Evolutionary conservation across 2,113 vertebrate species (phyloP), one percentile per base, ranked within the genome.

Genomic region (Dinomys branickii): DNA sequence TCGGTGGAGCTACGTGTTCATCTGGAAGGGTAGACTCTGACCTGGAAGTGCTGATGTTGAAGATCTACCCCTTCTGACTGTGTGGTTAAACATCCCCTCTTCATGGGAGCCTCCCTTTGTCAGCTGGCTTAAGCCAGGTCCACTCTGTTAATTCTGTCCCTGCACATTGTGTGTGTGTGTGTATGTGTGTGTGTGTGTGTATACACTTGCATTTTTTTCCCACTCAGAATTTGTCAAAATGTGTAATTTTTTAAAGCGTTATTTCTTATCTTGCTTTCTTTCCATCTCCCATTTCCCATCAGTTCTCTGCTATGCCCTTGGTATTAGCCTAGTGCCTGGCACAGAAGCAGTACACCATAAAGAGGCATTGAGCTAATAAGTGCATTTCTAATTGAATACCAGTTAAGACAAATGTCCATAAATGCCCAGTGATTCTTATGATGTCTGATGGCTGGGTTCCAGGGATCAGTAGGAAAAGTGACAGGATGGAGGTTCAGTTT

Each of bases 311-410:
- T 47, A 0, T 82, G 58, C 88, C 77, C 77, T 80, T 82, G 75
- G 47, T 22, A 47, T 58, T 38, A 90, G 75, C 30, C 88, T 47
- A 67, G 87, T 41, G 16, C 30, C 85, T 94, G 87, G 92, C 77
- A 47, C 33, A 11, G 9, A 20, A 16, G 75, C 83, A 54, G 75
- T 17, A 7, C 50, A 17, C 6, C 54, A n/a, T 85, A 92, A 88
- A 94, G 85, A 92, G 44, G 4, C 11, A 84, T 73, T 52, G 71
- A 73, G 58, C 86, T 93, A 89, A 91, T 93, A 87, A 93, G 81
- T 73, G 14, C 1, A 50, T 80, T 91, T 97, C 95, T 91, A 97
- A 95, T 92, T 92, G 94, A 90, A 96, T 52, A 88, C 63, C 63
- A 22, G 63, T 94, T 90, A 94, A 81, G 52, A 88, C 92, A 95